phyloP scores from a whole-genome alignment of 2,113 vertebrate genomes.

The Trematocara zebra region DNA sequence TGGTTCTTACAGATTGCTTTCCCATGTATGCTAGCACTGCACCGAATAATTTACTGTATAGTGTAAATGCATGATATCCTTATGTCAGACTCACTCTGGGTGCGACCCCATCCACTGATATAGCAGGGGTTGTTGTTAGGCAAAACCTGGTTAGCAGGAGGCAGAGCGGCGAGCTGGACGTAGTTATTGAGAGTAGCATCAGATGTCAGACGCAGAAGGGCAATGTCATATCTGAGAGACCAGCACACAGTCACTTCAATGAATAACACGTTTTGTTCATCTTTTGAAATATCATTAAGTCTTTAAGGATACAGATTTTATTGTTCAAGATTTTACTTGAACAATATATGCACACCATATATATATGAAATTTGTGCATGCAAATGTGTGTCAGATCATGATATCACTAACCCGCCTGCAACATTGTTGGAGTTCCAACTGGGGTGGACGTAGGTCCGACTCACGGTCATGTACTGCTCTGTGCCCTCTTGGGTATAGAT shows the following conservation, averaged over 20 bases:
- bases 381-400: not conserved
- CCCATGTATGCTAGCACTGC: not conserved
- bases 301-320: not conserved
- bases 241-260: not conserved
- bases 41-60: not conserved
- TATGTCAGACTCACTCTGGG: slow-evolving; percentile 74
- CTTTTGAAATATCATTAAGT: not conserved
- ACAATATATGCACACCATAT: not conserved
- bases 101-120: slow-evolving; percentile 87
- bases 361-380: not conserved
- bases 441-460: slow-evolving; percentile 69
- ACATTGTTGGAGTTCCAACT: slow-evolving; percentile 74
- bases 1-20: not conserved
- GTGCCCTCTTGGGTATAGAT: slow-evolving; percentile 67
- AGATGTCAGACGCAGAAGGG: slow-evolving; percentile 76
- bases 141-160: slow-evolving; percentile 72
- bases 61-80: not conserved
- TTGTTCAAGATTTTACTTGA: not conserved
- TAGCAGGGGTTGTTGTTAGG: slow-evolving; percentile 79
- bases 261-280: not conserved
- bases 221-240: slow-evolving; percentile 80
- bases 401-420: slow-evolving; percentile 70
- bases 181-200: slow-evolving; percentile 73
- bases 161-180: slow-evolving; percentile 77
- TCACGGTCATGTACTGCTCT: slow-evolving; percentile 79